Percentiles rank a stretch among this genome's conserved stretches.
These are phyloP conservation scores for Acrocephalus arundinaceus DNA, from an alignment of 2,113 vertebrate species.

Conservation along the genomic window DNA sequence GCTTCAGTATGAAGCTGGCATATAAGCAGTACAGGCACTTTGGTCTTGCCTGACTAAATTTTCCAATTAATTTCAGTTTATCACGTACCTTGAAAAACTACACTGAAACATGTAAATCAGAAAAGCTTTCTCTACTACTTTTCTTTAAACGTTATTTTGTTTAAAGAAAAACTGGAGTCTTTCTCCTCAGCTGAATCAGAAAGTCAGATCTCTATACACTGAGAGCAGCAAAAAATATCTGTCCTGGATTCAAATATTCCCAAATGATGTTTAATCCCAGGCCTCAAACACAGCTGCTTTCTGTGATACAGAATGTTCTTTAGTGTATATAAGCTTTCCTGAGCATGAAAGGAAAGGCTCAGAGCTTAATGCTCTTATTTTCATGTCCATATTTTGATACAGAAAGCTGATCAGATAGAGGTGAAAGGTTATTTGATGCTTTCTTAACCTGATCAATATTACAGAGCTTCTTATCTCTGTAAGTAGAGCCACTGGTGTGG, in stretches of 20 bases:
- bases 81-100: not conserved
- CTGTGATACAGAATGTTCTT: not conserved
- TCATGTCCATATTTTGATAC: not conserved
- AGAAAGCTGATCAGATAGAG: not conserved
- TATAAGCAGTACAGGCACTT: not conserved
- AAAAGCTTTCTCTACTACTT: not conserved
- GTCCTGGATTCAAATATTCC: constrained; percentile 5
- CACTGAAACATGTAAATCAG: not conserved
- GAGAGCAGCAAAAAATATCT: not conserved
- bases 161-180: not conserved
- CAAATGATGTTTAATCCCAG: not conserved
- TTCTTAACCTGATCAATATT: not conserved
- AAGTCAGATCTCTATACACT: not conserved
- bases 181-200: not conserved
- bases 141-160: not conserved
- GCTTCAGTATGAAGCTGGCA: not conserved
- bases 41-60: not conserved
- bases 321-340: not conserved
- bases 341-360: not conserved
- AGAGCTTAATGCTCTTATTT: constrained; percentile 11
- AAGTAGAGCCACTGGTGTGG: not conserved
- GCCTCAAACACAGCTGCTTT: not conserved
- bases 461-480: not conserved
- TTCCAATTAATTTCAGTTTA: not conserved
- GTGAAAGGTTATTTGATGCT: not conserved